Conservation (phyloP, 2,888 invertebrate genomes). For the Ichneumoninae sp. region DNA sequence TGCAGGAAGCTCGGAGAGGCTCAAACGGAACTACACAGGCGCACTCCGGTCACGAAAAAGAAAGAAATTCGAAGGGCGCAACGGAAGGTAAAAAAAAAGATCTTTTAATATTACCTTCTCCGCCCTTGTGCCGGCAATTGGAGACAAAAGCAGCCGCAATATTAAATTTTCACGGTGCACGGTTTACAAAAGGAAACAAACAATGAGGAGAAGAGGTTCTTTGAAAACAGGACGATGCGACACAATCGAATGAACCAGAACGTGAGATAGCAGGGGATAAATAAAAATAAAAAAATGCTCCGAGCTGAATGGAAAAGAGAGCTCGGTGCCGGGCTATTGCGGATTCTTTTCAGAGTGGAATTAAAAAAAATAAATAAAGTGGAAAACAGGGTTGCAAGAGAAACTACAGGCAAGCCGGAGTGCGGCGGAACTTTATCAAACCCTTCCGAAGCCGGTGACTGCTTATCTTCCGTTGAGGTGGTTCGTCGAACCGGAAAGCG, state of each 20-base stretch:
- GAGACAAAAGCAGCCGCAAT: not conserved
- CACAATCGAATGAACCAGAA: not conserved
- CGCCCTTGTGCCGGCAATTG: not conserved
- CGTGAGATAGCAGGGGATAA: not conserved
- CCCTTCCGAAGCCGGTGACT: slow-evolving; percentile 3
- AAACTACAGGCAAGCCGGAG: slow-evolving; percentile 1
- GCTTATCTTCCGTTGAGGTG: slow-evolving; percentile 19
- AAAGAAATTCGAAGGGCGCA: not conserved
- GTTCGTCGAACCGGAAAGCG: slow-evolving; percentile 48
- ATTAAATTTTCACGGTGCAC: not conserved
- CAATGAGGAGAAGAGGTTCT: not conserved
- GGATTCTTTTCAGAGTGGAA: not conserved
- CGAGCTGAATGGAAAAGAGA: not conserved
- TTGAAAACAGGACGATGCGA: not conserved
- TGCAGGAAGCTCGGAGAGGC: not conserved
- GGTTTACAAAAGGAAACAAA: not conserved
- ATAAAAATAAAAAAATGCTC: not conserved
- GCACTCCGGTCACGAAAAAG: not conserved
- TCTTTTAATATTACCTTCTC: not conserved
- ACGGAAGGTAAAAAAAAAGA: not conserved
- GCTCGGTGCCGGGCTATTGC: not conserved
- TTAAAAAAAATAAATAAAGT: not conserved
- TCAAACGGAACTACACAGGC: not conserved
- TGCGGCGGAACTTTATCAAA: not conserved
- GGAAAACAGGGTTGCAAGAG: not conserved